phyloP scores from a whole-genome alignment of 2,888 invertebrate genomes.

The Bugulina stolonifera region DNA sequence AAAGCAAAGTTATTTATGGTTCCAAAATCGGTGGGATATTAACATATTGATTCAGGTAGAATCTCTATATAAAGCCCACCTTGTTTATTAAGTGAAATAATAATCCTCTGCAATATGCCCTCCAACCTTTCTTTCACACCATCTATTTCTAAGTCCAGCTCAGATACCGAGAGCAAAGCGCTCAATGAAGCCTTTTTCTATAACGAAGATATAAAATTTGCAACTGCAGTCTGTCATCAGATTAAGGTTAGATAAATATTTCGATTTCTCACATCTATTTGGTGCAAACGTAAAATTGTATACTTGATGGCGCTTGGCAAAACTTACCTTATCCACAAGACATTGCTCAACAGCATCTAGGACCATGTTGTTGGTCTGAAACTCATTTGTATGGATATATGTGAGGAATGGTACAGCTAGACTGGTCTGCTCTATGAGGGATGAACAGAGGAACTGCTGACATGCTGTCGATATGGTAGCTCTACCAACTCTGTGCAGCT shows the following conservation, averaged over 20 bases:
- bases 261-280: no score
- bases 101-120: background rate
- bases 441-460: background rate
- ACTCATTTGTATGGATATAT: background rate
- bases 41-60: no score
- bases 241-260: no score
- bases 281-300: no score
- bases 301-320: no score
- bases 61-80: no score
- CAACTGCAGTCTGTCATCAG: no score
- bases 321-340: background rate
- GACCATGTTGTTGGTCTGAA: constrained; percentile 2
- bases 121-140: constrained; percentile 13
- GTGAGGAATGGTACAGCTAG: background rate
- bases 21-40: no score
- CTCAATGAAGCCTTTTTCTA: background rate
- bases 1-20: no score
- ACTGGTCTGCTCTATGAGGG: background rate
- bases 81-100: background rate
- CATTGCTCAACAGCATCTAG: constrained; percentile 1
- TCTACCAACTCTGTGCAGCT: background rate
- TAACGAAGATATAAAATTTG: background rate
- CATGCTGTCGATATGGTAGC: background rate
- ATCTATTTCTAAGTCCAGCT: background rate
- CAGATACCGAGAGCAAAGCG: background rate